Evolutionary conservation across 2,888 invertebrate genomes (phyloP).

Genomic region (Aphrophora alni): DNA sequence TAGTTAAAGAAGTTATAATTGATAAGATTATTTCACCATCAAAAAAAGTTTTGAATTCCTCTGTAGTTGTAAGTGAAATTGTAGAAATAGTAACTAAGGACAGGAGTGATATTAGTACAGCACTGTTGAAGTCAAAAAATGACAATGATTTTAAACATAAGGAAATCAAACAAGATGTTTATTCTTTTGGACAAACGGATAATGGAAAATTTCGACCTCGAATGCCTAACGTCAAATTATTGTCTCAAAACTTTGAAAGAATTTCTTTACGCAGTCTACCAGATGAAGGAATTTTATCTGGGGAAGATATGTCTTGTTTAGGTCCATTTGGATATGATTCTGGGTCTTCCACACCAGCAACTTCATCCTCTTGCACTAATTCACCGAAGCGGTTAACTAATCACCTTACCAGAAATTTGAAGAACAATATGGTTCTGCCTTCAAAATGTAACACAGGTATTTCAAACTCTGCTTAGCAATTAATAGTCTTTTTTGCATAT

Average conservation of each 20-base stretch:
- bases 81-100: not conserved
- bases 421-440: constrained; percentile 61
- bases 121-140: not conserved
- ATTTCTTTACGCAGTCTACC: constrained; percentile 40
- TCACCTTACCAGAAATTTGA: constrained; percentile 62
- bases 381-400: constrained; percentile 64
- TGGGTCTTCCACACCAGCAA: constrained; percentile 66
- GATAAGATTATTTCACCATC: constrained; percentile 24
- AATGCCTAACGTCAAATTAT: constrained; percentile 47
- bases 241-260: constrained; percentile 53
- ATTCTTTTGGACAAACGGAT: not conserved
- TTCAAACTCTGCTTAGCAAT: not conserved
- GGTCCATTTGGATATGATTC: constrained; percentile 46
- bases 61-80: constrained; percentile 9
- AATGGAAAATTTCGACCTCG: constrained; percentile 25
- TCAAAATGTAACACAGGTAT: constrained; percentile 61
- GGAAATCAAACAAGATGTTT: not conserved
- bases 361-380: constrained; percentile 66
- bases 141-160: not conserved
- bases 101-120: not conserved
- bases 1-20: constrained; percentile 33
- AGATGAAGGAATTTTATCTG: constrained; percentile 42
- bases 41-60: not conserved
- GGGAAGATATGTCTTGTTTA: constrained; percentile 30
- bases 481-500: not conserved